Base-by-base conservation (phyloP, 2,888 invertebrate genomes). In the Eustalomyia histrio region DNA sequence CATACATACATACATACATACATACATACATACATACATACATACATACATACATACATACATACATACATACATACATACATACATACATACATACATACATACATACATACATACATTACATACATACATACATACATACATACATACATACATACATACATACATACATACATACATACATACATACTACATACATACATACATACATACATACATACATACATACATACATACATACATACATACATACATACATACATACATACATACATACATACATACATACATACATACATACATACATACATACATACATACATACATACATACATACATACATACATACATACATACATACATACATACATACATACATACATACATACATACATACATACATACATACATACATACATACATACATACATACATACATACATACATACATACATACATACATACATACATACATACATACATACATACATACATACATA, bases 1-100 rank as follows among this genome's bases (percentile, higher is more conserved):
- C 43, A 43, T 43, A 43, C 43, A 43, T 43, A 43, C 43, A 43
- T 43, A 43, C 43, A 43, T 43, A 43, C 43, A 43, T 43, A 43
- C 43, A 43, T 43, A 43, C 43, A 43, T 43, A 43, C 43, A 43
- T 43, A 43, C 43, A 43, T 43, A 43, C 43, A 43, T 43, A 43
- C 43, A 43, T 43, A 43, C 43, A 12, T 43, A 43, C 43, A 43
- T 43, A 43, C 43, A 12, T 43, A 43, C 43, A 43, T 43, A 43
- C 43, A 43, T 43, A 43, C 43, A 43, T 43, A 43, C 43, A 43
- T 43, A 43, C 43, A 43, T 43, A 43, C 43, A 43, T 43, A 43
- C 43, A 43, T 43, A 43, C 14, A 43, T 43, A 43, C 43, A 43
- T 43, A 43, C 43, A 43, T 43, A 43, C 43, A 43, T 43, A 43